A percentile compares a stretch with the other conserved stretches of the same genome.
Evolutionary conservation across 2,113 vertebrate genomes (phyloP).

Genomic region (Rhipidura dahli): DNA sequence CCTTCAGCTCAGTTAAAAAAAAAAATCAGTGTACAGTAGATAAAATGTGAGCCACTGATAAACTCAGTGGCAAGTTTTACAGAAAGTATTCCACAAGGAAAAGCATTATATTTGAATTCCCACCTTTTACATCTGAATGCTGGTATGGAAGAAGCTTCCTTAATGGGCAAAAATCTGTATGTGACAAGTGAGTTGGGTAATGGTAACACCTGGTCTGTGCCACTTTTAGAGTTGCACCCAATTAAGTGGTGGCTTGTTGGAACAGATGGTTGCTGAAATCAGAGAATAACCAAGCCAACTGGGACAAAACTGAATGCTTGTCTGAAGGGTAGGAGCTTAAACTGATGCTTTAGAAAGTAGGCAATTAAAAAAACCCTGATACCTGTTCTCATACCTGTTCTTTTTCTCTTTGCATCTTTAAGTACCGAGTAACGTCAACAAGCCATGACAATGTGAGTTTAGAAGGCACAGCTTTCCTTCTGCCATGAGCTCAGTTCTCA

Average conservation of each 20-base stretch:
- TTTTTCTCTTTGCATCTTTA: neutral
- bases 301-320: neutral
- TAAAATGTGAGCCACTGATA: neutral
- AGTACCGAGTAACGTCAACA: neutral
- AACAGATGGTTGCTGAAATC: conserved; percentile 27
- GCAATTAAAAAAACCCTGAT: neutral
- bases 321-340: neutral
- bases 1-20: neutral
- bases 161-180: rapidly evolving
- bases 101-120: neutral
- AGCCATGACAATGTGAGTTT: neutral
- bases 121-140: neutral
- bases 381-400: neutral
- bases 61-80: neutral
- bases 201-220: neutral
- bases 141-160: neutral
- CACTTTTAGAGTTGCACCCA: neutral
- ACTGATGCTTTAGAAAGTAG: neutral
- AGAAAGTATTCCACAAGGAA: neutral
- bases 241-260: neutral
- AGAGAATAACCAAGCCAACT: neutral
- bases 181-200: neutral
- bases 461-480: neutral
- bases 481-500: neutral
- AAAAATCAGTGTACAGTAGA: neutral